phyloP scores from a whole-genome alignment of 2,888 invertebrate species.

The Willowsia nigromaculata region DNA sequence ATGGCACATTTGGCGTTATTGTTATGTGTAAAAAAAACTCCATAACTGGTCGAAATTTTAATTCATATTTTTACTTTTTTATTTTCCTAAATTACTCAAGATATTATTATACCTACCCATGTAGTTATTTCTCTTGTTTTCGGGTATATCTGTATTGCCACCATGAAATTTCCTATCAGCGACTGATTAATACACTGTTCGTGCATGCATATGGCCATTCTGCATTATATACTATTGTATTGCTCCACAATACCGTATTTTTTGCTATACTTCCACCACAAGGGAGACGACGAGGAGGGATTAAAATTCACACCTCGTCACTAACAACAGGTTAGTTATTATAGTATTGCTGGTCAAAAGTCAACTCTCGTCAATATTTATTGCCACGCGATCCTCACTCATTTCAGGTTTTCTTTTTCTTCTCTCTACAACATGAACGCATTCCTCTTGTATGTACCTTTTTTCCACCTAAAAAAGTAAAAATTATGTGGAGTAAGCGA shows the following conservation, averaged over 20 bases:
- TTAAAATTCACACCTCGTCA: conserved; percentile 75
- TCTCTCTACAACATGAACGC: not conserved
- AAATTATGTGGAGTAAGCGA: not conserved
- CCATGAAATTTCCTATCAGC: conserved; percentile 7
- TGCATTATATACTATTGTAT: not conserved
- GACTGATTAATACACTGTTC: not conserved
- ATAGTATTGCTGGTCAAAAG: conserved; percentile 69
- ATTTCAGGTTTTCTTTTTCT: conserved; percentile 61
- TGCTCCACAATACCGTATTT: too few species aligned
- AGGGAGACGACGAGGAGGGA: conserved; percentile 60
- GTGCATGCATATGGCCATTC: not conserved
- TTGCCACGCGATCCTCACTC: conserved; percentile 74
- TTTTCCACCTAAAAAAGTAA: conserved; percentile 39
- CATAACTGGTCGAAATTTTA: conserved; percentile 14
- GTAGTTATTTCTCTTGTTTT: not conserved
- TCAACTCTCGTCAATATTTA: conserved; percentile 76
- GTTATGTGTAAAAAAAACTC: not conserved
- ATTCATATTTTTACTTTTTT: not conserved
- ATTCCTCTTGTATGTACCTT: conserved; percentile 24
- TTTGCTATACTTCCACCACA: not conserved
- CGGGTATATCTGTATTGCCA: not conserved
- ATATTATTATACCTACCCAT: not conserved
- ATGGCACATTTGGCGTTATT: conserved; percentile 41
- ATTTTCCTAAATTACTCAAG: conserved; percentile 32
- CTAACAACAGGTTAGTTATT: conserved; percentile 73